Conservation (phyloP, 2,888 invertebrate genomes). For the Rhogogaster chlorosoma region DNA sequence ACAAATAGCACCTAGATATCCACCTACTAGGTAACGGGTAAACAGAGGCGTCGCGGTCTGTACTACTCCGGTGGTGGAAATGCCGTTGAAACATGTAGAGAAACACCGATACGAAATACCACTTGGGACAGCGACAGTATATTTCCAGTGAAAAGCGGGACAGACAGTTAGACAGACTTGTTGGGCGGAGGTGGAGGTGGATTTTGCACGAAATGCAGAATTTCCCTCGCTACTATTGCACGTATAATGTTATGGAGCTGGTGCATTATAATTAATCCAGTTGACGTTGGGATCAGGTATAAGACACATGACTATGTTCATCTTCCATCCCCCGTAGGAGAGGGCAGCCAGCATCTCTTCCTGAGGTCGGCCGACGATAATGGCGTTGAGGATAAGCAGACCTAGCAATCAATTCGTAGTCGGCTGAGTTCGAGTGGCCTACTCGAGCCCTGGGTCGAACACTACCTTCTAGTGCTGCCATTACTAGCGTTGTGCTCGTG, state of each 20-base stretch:
- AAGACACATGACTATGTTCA: neutral
- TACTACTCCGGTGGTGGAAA: constrained; percentile 28
- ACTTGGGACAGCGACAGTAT: constrained; percentile 25
- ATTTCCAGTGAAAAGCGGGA: constrained; percentile 40
- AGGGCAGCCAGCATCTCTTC: constrained; percentile 13
- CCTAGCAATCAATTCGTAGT: constrained; percentile 44
- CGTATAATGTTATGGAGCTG: neutral
- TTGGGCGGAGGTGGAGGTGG: constrained; percentile 54
- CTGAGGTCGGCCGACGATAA: constrained; percentile 14
- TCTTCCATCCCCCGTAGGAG: neutral
- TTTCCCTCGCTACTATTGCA: neutral
- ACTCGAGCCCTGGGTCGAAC: constrained; percentile 46
- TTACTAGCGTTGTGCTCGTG: constrained; percentile 43
- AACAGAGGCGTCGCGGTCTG: constrained; percentile 23
- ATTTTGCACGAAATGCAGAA: constrained; percentile 50
- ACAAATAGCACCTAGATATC: constrained; percentile 30
- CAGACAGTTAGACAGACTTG: constrained; percentile 34
- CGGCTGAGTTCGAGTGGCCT: constrained; percentile 39
- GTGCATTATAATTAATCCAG: constrained; percentile 12
- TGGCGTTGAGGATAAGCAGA: constrained; percentile 41
- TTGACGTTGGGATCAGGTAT: neutral
- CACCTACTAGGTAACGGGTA: constrained; percentile 22
- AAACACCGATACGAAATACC: constrained; percentile 32
- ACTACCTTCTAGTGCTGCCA: constrained; percentile 49
- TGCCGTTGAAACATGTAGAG: constrained; percentile 31